Evolutionary conservation across 2,888 invertebrate genomes (phyloP).

Genomic region (Malthinus flaveolus): DNA sequence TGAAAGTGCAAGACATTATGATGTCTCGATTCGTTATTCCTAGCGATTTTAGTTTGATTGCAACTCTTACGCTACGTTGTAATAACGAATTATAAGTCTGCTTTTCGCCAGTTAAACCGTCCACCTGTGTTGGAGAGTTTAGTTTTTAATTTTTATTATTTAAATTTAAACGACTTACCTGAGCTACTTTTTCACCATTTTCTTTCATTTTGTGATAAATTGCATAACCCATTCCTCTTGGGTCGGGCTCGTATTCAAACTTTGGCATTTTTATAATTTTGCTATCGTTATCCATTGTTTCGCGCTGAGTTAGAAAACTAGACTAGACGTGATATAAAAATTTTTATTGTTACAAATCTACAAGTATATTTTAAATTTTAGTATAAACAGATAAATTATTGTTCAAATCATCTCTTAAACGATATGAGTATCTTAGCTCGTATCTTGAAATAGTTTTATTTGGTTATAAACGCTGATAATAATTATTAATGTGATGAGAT

Average conservation of each 20-base stretch:
- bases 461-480: too few species aligned
- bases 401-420: too few species aligned
- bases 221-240: conserved; percentile 41
- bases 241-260: conserved; percentile 13
- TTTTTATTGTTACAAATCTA: too few species aligned
- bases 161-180: conserved; percentile 37
- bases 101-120: conserved; percentile 41
- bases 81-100: conserved; percentile 50
- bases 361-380: too few species aligned
- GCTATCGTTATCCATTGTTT: too few species aligned
- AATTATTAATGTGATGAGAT: too few species aligned
- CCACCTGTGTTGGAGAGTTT: conserved; percentile 45
- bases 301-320: too few species aligned
- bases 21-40: conserved; percentile 55
- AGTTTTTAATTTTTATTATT: background rate
- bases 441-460: too few species aligned
- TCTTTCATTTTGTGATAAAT: conserved; percentile 42
- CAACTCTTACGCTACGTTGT: conserved; percentile 7
- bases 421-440: too few species aligned
- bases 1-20: conserved; percentile 55
- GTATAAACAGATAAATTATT: too few species aligned
- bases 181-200: conserved; percentile 39
- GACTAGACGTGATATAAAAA: too few species aligned
- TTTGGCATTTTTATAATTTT: too few species aligned
- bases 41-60: conserved; percentile 27